These are phyloP conservation scores for Stegostoma tigrinum DNA, from an alignment of 2,113 vertebrate species.

Conservation along the genomic window DNA sequence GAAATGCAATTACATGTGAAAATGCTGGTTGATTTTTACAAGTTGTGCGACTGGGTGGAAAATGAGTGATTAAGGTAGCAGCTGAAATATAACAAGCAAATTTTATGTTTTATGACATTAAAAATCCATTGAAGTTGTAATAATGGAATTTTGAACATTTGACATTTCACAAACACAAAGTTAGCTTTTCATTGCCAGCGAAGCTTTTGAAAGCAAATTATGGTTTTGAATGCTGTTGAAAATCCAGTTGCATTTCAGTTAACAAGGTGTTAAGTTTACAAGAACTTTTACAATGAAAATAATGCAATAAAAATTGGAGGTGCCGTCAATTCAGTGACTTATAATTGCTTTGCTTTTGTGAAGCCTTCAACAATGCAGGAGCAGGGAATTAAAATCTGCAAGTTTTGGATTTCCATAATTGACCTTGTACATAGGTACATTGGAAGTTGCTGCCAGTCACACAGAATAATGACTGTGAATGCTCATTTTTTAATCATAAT, in stretches of 20 bases:
- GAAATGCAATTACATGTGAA: neutral
- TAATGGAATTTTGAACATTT: neutral
- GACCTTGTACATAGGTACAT: no score
- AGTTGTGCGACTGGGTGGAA: neutral
- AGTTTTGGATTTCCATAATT: no score
- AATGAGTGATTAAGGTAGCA: neutral
- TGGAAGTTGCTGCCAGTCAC: no score
- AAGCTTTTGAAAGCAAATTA: neutral
- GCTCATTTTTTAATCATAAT: neutral
- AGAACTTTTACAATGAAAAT: neutral
- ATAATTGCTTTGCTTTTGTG: no score
- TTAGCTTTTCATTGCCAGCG: no score
- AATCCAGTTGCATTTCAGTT: neutral
- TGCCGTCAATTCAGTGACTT: neutral
- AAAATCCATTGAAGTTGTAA: neutral
- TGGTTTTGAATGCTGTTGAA: neutral
- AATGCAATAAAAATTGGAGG: neutral
- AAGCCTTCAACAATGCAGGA: no score
- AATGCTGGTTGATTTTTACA: slow-evolving; percentile 7
- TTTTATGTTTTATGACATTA: neutral
- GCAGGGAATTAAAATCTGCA: no score
- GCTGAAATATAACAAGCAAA: neutral
- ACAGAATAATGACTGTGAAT: neutral
- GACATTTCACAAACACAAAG: no score
- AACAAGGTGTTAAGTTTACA: neutral